A percentile compares a stretch with the other conserved stretches of the same genome.
These are phyloP conservation scores for Sicus ferrugineus DNA, from an alignment of 2,888 invertebrate genomes.

Conservation along the genomic window DNA sequence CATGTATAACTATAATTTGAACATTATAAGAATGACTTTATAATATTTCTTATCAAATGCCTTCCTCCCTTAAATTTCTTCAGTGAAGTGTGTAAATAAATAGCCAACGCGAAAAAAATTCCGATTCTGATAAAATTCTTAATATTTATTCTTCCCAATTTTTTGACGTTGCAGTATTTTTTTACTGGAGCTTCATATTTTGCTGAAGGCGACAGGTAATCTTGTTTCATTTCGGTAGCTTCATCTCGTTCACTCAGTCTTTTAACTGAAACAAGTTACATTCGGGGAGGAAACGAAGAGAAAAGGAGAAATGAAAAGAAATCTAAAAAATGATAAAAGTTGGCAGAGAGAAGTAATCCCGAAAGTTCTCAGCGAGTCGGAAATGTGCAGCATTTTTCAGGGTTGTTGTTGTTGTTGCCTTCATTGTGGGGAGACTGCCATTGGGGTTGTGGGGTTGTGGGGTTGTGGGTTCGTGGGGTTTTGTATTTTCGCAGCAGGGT, in stretches of 20 bases:
- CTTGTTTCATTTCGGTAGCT: slow-evolving; percentile 42
- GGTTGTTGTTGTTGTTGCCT: slow-evolving; percentile 27
- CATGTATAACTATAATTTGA: too few species aligned
- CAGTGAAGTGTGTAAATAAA: too few species aligned
- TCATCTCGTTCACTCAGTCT: slow-evolving; percentile 18
- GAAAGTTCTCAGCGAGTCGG: slow-evolving; percentile 17
- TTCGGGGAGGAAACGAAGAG: background rate
- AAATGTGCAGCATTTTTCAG: slow-evolving; percentile 38
- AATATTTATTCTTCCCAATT: too few species aligned
- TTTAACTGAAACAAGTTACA: background rate
- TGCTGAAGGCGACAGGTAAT: slow-evolving; percentile 47
- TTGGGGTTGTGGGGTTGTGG: slow-evolving; percentile 10
- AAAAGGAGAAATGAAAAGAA: background rate
- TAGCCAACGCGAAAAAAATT: too few species aligned
- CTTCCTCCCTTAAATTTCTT: too few species aligned
- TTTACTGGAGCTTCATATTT: slow-evolving; percentile 27
- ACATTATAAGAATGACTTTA: too few species aligned
- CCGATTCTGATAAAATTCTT: too few species aligned
- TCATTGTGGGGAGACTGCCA: too few species aligned
- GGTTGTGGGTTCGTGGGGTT: background rate
- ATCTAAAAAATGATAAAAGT: slow-evolving; percentile 55
- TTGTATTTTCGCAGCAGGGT: too few species aligned
- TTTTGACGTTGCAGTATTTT: too few species aligned
- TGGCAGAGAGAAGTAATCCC: slow-evolving; percentile 57
- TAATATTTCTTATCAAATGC: too few species aligned